phyloP scores from a whole-genome alignment of 2,888 invertebrate species.

The Labia minor region DNA sequence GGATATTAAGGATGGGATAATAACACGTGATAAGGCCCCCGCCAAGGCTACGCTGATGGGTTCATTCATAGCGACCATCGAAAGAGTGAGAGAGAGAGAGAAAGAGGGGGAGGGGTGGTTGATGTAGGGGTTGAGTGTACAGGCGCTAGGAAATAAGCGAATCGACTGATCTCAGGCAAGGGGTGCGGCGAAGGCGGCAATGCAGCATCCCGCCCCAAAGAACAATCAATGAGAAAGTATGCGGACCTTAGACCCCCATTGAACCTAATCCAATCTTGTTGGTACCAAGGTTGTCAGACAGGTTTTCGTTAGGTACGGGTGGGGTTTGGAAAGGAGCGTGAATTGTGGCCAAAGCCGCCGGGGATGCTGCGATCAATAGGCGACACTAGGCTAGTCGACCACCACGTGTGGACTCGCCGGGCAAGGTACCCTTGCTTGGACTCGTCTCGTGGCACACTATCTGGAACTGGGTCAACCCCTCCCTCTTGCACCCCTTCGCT shows the following conservation, averaged over 20 bases:
- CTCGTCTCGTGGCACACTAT: constrained; percentile 13
- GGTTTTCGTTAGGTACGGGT: constrained; percentile 13
- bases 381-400: constrained; percentile 13
- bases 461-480: neutral
- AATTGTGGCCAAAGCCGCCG: neutral
- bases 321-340: neutral
- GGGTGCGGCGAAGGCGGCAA: constrained; percentile 13
- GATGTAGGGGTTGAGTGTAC: neutral
- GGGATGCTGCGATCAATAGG: constrained; percentile 13
- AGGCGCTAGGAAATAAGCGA: constrained; percentile 13
- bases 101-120: neutral
- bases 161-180: neutral
- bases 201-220: neutral
- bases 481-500: neutral
- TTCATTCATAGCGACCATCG: neutral
- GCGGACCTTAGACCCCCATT: neutral
- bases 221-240: constrained; percentile 13
- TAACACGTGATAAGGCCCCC: neutral
- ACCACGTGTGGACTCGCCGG: constrained; percentile 13
- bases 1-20: neutral
- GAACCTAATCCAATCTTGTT: neutral
- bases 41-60: constrained; percentile 7
- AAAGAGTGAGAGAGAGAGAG: neutral
- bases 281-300: neutral
- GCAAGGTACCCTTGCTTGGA: constrained; percentile 8